Evolutionary conservation across 1,140 invertebrate genomes (phyloP), one percentile per base, ranked within the genome.

Genomic region (Hestina assimilis): DNA sequence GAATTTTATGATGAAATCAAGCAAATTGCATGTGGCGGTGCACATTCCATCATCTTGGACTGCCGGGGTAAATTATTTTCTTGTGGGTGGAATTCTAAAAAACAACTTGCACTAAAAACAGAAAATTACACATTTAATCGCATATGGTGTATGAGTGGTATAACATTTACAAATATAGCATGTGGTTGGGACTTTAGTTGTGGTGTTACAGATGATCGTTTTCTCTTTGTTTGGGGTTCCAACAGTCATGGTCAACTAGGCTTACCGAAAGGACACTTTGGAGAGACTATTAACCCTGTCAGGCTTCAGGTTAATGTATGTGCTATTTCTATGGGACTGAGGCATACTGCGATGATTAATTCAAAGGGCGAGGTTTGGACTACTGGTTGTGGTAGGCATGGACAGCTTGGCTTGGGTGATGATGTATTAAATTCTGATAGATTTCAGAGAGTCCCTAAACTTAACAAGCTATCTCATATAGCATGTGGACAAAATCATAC

Each of bases 1-100:
- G 88, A 75, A 46, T 89, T 43, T 61, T 86, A 65, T 73, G 72
- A 82, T 33, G 72, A 89, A 28, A 90, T 94, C 23, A 87, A 85
- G 24, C 89, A 90, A 65, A 93, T 96, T 48, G 84, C 89, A 9
- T 95, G 94, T 43, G 95, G 95, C 46, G 95, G 94, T 21, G 94
- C 94, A 0, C 95, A 96, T 72, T 92, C 93, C 1, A 68, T 96
- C 7, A 84, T 95, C 15, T 75, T 95, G 14, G 91, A 93, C 63
- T 81, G 85, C 31, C 87, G 90, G 35, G 93, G 93, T 7, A 92
- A 92, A 61, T 74, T 97, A 6, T 96, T 93, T 75, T 91, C 93
- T 26, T 97, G 96, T 90, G 96, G 97, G 3, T 96, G 94, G 94
- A 98, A 97, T 86, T 92, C 92, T 66, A 94, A 92, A 76, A 93